Evolutionary conservation across 2,888 invertebrate species (phyloP), one percentile per base, ranked within the genome.

Genomic region (Protodeltote pygarga): DNA sequence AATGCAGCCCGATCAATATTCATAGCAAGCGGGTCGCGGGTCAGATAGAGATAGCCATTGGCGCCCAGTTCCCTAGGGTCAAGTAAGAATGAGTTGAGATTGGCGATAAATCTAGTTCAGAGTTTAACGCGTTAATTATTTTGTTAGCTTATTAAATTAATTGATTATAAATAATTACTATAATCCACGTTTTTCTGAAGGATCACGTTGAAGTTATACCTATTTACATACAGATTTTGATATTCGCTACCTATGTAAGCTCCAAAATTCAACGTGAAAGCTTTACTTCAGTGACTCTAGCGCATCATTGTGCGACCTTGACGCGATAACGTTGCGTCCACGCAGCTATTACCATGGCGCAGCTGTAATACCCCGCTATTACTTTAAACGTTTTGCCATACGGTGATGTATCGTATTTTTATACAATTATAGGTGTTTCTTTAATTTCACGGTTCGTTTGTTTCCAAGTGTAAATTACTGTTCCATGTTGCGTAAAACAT

Each of bases 1-100:
- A 76, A 80, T 79, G 73, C 68, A 60, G 70, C 53, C 68, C 72
- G 77, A 85, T 87, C 83, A 83, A 85, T 87, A 85, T 85, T 81
- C 79, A 81, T 71, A 63, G 65, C 54, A 39, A 50, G 46, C 61
- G 71, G 63, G 53, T 68, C 37, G 64, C 61, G 72, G 83, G 85
- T 87, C 79, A 85, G 74, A 81, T 78, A 63, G 59, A 69, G 74
- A 77, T 80, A 77, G 65, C 68, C 59, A 59, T 63, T 61, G 71
- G 71, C 68, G 68, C 67, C 67, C 60, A 58, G 60, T 29, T 46
- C 48, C 27, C 46, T 45, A 42, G 55, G 74, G 69, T 73, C 72
- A 67, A 53, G 25, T 31, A 42, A 64, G 59, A 63, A 67, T 70
- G 52, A 54, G 55, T 50, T 49, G 54, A 71, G 71, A 76, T 73